These are phyloP conservation scores for Astur gentilis DNA, from an alignment of 2,113 vertebrate genomes.

Conservation along the genomic window DNA sequence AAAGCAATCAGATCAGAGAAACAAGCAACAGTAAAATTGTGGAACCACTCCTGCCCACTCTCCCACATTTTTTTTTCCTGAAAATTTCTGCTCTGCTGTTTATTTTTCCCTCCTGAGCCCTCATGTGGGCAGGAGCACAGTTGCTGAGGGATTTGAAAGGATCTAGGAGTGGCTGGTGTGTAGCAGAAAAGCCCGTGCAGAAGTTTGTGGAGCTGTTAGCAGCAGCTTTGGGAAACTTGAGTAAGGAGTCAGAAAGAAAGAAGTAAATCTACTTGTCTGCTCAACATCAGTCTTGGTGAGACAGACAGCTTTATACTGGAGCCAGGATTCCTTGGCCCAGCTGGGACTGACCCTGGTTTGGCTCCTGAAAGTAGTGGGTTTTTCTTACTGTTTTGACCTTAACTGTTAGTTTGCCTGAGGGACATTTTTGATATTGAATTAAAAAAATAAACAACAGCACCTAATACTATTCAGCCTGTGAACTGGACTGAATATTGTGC, in stretches of 20 bases:
- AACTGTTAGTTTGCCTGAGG: not conserved
- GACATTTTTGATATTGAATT: not conserved
- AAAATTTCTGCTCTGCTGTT: not conserved
- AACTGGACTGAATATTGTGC: constrained; percentile 51
- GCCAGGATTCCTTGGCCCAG: not conserved
- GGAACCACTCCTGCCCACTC: not conserved
- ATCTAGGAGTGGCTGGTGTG: not conserved
- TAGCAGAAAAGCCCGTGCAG: not conserved
- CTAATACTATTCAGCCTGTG: constrained; percentile 26
- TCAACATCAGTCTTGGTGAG: not conserved
- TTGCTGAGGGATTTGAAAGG: not conserved
- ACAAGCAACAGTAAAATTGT: not conserved
- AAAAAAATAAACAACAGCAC: not conserved
- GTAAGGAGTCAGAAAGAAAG: not conserved
- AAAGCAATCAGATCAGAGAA: not conserved
- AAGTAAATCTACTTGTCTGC: not conserved
- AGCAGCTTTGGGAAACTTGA: not conserved
- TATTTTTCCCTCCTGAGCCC: not conserved
- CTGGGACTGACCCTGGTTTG: not conserved
- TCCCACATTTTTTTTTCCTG: not conserved
- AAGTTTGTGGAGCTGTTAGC: not conserved
- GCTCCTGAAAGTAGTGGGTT: not conserved
- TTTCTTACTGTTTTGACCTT: not conserved
- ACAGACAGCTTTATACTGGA: not conserved
- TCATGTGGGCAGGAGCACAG: not conserved